A percentile compares a stretch with the other conserved stretches of the same genome.
Evolutionary conservation across 37 sponge, comb jelly and placozoan genomes (phyloP).

Genomic region (Bolinopsis microptera): DNA sequence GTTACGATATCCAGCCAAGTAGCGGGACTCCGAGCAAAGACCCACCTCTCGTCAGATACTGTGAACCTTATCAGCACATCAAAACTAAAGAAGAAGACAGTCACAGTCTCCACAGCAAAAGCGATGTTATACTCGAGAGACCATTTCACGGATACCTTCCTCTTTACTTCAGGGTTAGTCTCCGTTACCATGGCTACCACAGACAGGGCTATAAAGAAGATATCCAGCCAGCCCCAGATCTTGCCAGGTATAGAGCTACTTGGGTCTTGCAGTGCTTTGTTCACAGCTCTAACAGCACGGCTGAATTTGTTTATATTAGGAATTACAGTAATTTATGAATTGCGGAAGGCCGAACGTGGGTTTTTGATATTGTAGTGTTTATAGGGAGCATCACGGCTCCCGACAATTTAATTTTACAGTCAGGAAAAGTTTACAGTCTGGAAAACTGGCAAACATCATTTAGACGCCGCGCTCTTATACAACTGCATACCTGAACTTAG

Average conservation of each 20-base stretch:
- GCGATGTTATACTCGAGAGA: neutral
- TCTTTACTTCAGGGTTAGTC: neutral
- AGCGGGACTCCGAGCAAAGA: neutral
- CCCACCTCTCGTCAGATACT: neutral
- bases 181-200: neutral
- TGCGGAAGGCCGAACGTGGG: no score
- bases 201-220: neutral
- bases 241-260: neutral
- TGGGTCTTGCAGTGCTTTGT: neutral
- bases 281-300: neutral
- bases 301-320: no score
- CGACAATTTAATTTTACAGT: no score
- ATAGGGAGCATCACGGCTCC: no score
- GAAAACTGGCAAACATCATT: no score
- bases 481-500: no score
- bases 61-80: neutral
- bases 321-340: no score
- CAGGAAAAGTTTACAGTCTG: no score
- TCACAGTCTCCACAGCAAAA: neutral
- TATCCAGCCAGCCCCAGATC: constrained; percentile 18
- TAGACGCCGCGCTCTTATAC: no score
- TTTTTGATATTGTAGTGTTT: no score
- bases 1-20: constrained; percentile 1
- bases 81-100: neutral
- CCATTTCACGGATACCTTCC: neutral